Evolutionary conservation across 2,797 vertebrate genomes (phyloP), one percentile per base, ranked within the genome.

Genomic region (Serranus cabrilla): DNA sequence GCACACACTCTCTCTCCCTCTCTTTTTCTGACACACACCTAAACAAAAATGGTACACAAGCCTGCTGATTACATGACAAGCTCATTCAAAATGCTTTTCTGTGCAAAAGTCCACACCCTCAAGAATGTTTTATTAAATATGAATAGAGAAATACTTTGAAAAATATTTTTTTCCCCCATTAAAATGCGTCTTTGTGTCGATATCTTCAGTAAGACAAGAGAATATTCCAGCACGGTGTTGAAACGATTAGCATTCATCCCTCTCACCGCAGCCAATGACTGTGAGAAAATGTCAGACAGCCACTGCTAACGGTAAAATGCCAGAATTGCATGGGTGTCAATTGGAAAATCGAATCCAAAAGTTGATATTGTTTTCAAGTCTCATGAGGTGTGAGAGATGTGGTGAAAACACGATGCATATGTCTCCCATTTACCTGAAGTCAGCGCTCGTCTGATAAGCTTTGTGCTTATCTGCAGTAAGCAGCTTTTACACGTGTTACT

Each of bases 261-360:
- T 51, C 65, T 63, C 25, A 0, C 61, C 13, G 43, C 58, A 54
- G 74, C 72, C 50, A 13, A 23, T n/a, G 49, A 75, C 70, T 61
- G 65, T 64, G 76, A 82, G 84, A 77, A 86, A 90, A 90, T 87
- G 88, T 89, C 86, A 87, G 70, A 65, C 86, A 40, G 83, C 34
- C 71, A 40, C 60, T 2, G 78, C 67, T 52, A 47, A 73, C 78
- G 78, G 76, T 82, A 71, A 87, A 89, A 84, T 73, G 72, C 71
- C 79, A 87, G 60, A 56, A 79, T 31, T n/a, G 34, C 65, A 75
- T 0, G 47, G 51, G 52, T 76, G 83, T 89, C 74, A 71, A 66
- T 79, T 64, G 71, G 74, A 89, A 86, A 84, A 90, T 80, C 27
- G 8, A 85, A 83, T 73, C 37, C 46, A 71, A 58, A 34, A 47